Conservation (phyloP, 2,797 vertebrate species). For the Hirundo rustica region DNA sequence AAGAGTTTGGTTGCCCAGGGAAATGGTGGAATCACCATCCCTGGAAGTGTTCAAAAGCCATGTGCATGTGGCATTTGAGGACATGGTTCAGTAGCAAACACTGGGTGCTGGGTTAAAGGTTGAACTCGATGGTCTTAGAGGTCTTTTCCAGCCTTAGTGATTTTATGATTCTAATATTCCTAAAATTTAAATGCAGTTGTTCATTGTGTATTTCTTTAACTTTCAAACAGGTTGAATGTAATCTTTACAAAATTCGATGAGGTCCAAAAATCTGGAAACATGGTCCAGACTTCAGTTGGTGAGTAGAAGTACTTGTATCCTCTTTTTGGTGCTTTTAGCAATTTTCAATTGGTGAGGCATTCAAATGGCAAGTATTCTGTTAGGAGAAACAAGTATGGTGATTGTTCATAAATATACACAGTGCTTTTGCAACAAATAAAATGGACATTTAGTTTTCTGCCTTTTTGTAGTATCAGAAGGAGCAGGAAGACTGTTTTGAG, state of each 20-base stretch:
- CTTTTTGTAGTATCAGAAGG: not conserved
- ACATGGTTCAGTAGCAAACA: not conserved
- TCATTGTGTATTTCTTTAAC: constrained; percentile 24
- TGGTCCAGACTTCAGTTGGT: constrained; percentile 91
- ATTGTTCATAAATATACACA: not conserved
- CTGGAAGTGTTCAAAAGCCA: not conserved
- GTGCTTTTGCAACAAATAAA: not conserved
- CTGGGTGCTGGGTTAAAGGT: fast-evolving
- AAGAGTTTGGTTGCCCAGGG: not conserved
- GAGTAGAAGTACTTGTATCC: constrained; percentile 60
- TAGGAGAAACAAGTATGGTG: not conserved
- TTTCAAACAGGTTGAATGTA: constrained; percentile 90
- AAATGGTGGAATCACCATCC: not conserved
- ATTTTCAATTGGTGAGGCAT: not conserved
- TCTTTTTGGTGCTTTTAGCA: not conserved
- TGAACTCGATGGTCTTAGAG: not conserved
- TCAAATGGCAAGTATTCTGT: not conserved
- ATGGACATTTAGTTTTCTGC: not conserved
- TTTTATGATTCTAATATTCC: not conserved
- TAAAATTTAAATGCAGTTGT: not conserved
- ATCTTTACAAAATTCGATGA: constrained; percentile 98
- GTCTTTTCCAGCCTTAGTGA: not conserved
- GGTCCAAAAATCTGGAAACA: constrained; percentile 96
- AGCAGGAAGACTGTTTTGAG: not conserved
- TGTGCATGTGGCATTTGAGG: not conserved